A percentile compares a stretch with the other conserved stretches of the same genome.
These are phyloP conservation scores for Chinchilla lanigera DNA, from an alignment of 2,113 vertebrate species.

Conservation along the genomic window DNA sequence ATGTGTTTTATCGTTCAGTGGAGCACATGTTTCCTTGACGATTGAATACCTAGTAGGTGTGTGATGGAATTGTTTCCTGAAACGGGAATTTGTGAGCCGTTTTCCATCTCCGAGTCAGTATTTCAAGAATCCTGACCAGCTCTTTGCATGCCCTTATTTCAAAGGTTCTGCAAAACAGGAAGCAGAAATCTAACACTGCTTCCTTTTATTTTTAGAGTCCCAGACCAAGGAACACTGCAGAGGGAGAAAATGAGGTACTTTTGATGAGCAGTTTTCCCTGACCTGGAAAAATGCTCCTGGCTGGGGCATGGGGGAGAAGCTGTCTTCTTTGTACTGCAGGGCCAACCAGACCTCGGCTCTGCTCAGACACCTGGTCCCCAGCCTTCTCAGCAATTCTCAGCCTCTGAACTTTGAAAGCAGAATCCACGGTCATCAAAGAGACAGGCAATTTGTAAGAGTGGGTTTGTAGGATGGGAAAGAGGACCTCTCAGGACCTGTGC, in stretches of 20 bases:
- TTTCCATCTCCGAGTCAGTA: neutral
- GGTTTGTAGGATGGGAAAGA: neutral
- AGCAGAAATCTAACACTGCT: neutral
- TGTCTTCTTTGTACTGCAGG: fast-evolving
- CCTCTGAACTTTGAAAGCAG: neutral
- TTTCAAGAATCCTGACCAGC: neutral
- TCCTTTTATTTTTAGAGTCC: neutral
- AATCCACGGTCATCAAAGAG: neutral
- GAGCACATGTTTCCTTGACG: neutral
- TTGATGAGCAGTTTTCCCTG: neutral
- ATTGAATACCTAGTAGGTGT: neutral
- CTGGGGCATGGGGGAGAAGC: neutral
- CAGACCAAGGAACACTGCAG: fast-evolving
- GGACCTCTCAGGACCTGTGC: no score
- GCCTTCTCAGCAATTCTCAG: neutral
- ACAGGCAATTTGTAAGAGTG: neutral
- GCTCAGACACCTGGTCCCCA: neutral
- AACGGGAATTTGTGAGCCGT: neutral
- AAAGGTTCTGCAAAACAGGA: neutral
- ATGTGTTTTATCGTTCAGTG: neutral
- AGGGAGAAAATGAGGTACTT: neutral
- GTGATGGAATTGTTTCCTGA: no score
- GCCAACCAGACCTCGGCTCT: neutral
- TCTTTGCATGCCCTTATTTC: neutral
- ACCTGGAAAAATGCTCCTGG: neutral